Evolutionary conservation across 2,113 vertebrate species (phyloP), one percentile per base, ranked within the genome.

Genomic region (Chinchilla lanigera): DNA sequence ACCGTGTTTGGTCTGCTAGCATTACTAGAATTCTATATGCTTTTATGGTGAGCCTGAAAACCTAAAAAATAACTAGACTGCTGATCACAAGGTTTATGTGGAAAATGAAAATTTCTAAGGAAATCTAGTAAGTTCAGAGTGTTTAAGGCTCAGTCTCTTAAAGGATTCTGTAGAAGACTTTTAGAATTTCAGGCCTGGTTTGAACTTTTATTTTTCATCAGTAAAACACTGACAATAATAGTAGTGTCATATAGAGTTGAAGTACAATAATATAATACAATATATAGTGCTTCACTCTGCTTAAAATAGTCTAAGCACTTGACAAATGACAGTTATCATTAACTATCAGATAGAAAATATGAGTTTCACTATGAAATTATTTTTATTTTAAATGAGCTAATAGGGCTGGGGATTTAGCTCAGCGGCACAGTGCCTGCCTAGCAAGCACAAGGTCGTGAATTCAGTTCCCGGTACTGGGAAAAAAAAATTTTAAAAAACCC

Each of bases 51-150:
- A 81, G 28, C 4, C 82, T 73, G 69, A 97, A 95, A 86, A 63
- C 11, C 92, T 95, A 97, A 95, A 78, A 97, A 97, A 94, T 95
- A 92, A 87, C 52, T 87, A 92, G 58, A 50, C 41, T 67, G 33
- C 13, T n/a, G 35, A 13, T 86, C 91, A 83, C 86, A 35, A 89
- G 26, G 30, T 77, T 92, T 94, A 73, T 90, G 50, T 22, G 89
- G 19, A 91, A 90, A 71, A 88, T 52, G 38, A 89, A 95, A 93
- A 80, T 7, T 83, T 35, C 28, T 69, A 85, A 94, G 90, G 84
- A 94, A 94, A 89, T 87, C 35, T 14, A 69, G 24, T 47, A 58
- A 58, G 90, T 92, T 81, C 30, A 63, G 44, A 63, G 92, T 83
- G 26, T 44, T 87, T 87, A 89, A 95, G 75, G 3, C 56, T 35